A percentile compares a stretch with the other conserved stretches of the same genome.
phyloP scores from a whole-genome alignment of 1,140 invertebrate species.

The Musca vetustissima region DNA sequence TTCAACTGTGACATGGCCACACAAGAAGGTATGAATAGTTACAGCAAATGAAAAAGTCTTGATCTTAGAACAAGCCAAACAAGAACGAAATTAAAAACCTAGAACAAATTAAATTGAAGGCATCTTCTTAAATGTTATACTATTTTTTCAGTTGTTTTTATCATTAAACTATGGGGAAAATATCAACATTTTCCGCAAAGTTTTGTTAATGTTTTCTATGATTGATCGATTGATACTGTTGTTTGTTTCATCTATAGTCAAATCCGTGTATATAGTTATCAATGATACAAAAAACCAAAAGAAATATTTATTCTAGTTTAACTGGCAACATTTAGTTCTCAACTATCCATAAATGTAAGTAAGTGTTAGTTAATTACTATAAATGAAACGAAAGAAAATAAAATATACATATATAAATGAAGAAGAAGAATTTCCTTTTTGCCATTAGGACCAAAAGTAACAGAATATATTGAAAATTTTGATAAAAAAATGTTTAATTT shows the following conservation, averaged over 20 bases:
- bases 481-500: background rate
- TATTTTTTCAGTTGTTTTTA: no score
- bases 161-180: no score
- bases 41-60: no score
- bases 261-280: constrained; percentile 7
- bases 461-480: background rate
- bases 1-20: no score
- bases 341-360: background rate
- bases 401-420: no score
- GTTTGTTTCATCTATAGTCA: constrained; percentile 1
- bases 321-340: no score
- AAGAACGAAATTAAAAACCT: no score
- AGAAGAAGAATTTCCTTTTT: constrained; percentile 8
- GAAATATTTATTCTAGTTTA: background rate
- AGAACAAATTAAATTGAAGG: no score
- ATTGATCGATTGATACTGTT: background rate
- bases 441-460: constrained; percentile 15
- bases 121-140: no score
- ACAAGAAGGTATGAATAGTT: no score
- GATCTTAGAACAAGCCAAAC: no score
- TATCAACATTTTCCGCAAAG: no score
- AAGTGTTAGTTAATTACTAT: constrained; percentile 17
- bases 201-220: background rate
- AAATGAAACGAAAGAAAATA: background rate
- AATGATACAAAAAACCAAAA: background rate